phyloP scores from a whole-genome alignment of 2,797 vertebrate species.

The Propithecus perrieri region DNA sequence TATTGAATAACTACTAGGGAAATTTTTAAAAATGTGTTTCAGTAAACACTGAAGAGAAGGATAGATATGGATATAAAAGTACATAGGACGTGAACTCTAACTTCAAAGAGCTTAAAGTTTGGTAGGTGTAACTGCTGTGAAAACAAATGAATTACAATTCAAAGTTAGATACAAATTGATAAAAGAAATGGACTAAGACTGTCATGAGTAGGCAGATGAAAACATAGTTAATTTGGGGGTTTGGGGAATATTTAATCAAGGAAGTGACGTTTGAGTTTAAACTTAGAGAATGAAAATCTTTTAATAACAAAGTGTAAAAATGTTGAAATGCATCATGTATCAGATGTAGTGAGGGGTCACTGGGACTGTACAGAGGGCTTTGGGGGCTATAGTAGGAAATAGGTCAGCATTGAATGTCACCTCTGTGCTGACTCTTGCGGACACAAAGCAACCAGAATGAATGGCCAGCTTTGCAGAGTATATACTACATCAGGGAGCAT shows the following conservation, averaged over 20 bases:
- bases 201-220: background rate
- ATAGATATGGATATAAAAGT: background rate
- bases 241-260: conserved; percentile 19
- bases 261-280: conserved; percentile 21
- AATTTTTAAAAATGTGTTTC: background rate
- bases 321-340: background rate
- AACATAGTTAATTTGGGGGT: background rate
- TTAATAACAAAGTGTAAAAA: background rate
- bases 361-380: background rate
- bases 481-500: conserved; percentile 2
- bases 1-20: background rate
- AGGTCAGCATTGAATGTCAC: conserved; percentile 6
- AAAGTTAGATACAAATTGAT: conserved; percentile 20
- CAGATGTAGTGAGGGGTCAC: background rate
- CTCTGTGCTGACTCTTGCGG: background rate
- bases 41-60: background rate
- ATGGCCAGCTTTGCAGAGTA: background rate
- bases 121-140: background rate
- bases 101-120: background rate
- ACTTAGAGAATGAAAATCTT: conserved; percentile 20
- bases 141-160: conserved; percentile 25
- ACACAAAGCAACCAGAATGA: conserved; percentile 31
- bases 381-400: background rate
- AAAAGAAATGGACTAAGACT: background rate
- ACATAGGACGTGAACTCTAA: background rate